Percentiles rank a stretch among this genome's conserved stretches.
These are phyloP conservation scores for Theretra japonica DNA, from an alignment of 2,888 invertebrate genomes.

Conservation along the genomic window DNA sequence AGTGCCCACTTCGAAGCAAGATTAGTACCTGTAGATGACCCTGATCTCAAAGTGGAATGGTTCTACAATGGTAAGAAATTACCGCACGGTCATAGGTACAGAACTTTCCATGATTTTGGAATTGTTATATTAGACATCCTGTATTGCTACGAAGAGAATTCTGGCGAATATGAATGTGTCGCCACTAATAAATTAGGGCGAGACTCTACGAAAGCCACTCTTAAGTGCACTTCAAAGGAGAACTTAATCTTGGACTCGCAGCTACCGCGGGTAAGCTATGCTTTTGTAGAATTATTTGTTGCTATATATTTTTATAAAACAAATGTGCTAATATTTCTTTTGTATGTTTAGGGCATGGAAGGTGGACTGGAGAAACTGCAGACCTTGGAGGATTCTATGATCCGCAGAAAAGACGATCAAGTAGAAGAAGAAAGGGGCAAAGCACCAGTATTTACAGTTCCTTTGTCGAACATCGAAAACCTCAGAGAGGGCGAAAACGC, in stretches of 20 bases:
- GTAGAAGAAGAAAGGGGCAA: slow-evolving; percentile 91
- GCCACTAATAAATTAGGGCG: slow-evolving; percentile 96
- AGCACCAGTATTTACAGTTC: slow-evolving; percentile 95
- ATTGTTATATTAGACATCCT: slow-evolving; percentile 97
- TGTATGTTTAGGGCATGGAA: slow-evolving; percentile 91
- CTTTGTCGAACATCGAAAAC: slow-evolving; percentile 93
- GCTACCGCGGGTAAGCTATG: slow-evolving; percentile 90
- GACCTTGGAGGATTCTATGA: slow-evolving; percentile 94
- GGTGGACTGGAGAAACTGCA: slow-evolving; percentile 97
- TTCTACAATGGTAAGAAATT: slow-evolving; percentile 96
- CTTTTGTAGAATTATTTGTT: slow-evolving; percentile 12
- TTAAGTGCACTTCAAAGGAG: slow-evolving; percentile 95
- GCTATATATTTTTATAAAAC: background rate
- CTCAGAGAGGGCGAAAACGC: slow-evolving; percentile 95
- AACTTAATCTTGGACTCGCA: slow-evolving; percentile 96
- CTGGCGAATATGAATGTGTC: slow-evolving; percentile 96
- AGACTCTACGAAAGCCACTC: slow-evolving; percentile 92
- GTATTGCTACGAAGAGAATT: slow-evolving; percentile 98
- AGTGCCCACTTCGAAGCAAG: slow-evolving; percentile 97
- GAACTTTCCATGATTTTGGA: slow-evolving; percentile 99
- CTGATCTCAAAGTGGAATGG: slow-evolving; percentile 97
- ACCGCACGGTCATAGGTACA: slow-evolving; percentile 97
- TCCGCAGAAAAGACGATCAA: slow-evolving; percentile 90
- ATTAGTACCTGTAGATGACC: slow-evolving; percentile 96
- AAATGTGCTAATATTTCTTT: slow-evolving; percentile 17